phyloP scores from a whole-genome alignment of 2,113 vertebrate species.

The Hemichromis elongatus region DNA sequence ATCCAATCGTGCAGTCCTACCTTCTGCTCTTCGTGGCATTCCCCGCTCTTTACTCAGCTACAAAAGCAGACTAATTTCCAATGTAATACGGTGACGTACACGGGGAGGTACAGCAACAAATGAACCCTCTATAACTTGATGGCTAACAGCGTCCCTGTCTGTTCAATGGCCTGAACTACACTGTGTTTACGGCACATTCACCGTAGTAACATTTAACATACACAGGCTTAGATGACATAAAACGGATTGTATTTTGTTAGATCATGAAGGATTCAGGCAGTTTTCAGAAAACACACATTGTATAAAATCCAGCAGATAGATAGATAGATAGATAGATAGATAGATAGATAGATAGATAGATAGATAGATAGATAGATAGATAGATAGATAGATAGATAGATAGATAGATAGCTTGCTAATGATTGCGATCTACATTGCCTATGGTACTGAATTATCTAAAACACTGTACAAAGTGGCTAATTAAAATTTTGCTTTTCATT shows the following conservation, averaged over 20 bases:
- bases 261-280: neutral
- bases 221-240: neutral
- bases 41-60: neutral
- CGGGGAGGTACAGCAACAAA: slow-evolving; percentile 13
- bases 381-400: no score
- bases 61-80: neutral
- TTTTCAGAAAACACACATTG: neutral
- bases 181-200: neutral
- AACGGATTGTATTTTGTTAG: neutral
- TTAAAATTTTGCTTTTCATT: neutral
- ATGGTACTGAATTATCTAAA: neutral
- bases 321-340: no score
- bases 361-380: no score
- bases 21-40: neutral
- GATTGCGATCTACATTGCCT: neutral
- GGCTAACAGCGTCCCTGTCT: slow-evolving; percentile 52
- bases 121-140: neutral
- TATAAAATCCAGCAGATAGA: no score
- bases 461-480: neutral
- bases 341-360: fast-evolving
- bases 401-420: no score
- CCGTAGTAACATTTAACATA: neutral
- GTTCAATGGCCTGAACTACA: slow-evolving; percentile 26
- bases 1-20: neutral
- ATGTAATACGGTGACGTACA: neutral